Percentiles rank a stretch among this genome's conserved stretches.
Evolutionary conservation across 2,113 vertebrate species (phyloP).

Genomic region (Gallinago undulata): DNA sequence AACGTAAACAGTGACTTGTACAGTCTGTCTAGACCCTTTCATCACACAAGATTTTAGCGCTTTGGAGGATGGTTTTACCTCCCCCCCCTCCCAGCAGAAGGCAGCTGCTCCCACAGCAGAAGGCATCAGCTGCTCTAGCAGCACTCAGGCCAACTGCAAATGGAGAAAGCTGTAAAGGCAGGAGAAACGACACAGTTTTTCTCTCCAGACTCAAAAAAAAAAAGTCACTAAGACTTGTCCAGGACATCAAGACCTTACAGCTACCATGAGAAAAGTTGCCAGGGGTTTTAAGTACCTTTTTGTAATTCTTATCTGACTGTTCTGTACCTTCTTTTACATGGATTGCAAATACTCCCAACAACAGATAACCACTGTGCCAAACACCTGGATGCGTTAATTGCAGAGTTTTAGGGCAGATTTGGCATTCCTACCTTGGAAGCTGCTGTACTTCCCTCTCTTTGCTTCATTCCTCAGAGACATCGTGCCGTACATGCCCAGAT

Average conservation of each 20-base stretch:
- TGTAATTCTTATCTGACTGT: neutral
- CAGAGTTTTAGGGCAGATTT: neutral
- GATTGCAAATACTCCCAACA: neutral
- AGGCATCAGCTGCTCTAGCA: neutral
- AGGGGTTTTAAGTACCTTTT: neutral
- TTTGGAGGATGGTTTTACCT: neutral
- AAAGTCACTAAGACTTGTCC: neutral
- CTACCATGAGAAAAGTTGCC: neutral
- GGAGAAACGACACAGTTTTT: neutral
- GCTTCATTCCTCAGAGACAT: conserved; percentile 59
- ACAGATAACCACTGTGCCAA: neutral
- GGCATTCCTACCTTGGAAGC: conserved; percentile 70
- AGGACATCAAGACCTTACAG: neutral
- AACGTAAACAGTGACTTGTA: neutral
- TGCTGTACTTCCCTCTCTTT: conserved; percentile 26
- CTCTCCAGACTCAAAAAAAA: neutral
- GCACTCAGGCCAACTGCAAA: neutral
- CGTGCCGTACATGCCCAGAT: neutral
- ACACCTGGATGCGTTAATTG: neutral
- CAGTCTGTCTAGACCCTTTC: neutral
- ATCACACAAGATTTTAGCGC: neutral
- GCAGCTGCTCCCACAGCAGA: neutral
- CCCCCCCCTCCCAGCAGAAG: neutral
- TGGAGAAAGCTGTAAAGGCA: neutral
- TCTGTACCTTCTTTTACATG: neutral